Evolutionary conservation across 2,113 vertebrate species (phyloP), one percentile per base, ranked within the genome.

Genomic region (Gasterosteus nipponicus): DNA sequence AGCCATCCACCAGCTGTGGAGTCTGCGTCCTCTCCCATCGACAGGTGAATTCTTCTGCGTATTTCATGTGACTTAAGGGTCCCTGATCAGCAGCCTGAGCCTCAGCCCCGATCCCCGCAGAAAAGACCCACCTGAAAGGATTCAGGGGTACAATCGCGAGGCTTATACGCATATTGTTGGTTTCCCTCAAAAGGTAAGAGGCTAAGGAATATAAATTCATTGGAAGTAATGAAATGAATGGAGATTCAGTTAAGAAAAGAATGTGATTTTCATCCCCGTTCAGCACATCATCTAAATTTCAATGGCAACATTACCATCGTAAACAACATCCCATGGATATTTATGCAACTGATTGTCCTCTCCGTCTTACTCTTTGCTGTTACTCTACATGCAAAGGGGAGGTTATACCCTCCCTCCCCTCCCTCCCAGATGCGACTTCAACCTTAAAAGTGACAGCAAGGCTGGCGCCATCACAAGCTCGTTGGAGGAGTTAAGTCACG

Each of bases 1-100:
- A 56, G 6, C 51, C 49, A 10, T 26, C 16, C 65, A 39, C 16
- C n/a, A 41, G 39, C 19, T 61, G 38, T 41, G 11, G n/a, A 53
- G n/a, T 57, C 22, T 26, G n/a, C 63, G 54, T 73, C 64, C 10
- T 84, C 69, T 69, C 19, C 22, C 33, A 22, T 49, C 53, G 47
- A 51, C 64, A 57, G 59, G 31, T 31, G 33, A 38, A 53, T 0
- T 39, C 58, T 10, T 26, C 59, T 42, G 35, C 44, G 39, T 18
- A 7, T 18, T 49, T 46, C 14, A 29, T 69, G 58, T 46, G 47
- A 57, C 14, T 33, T 12, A 3, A 18, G 18, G 6, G 2, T 3
- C 6, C 26, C 54, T 15, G 26, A 57, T 51, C 47, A 51, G 47
- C 18, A n/a, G 19, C 49, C 49, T 51, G 19, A n/a, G 49, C 49